These are phyloP conservation scores for Eudemis profundana DNA, from an alignment of 2,888 invertebrate species.

Conservation along the genomic window DNA sequence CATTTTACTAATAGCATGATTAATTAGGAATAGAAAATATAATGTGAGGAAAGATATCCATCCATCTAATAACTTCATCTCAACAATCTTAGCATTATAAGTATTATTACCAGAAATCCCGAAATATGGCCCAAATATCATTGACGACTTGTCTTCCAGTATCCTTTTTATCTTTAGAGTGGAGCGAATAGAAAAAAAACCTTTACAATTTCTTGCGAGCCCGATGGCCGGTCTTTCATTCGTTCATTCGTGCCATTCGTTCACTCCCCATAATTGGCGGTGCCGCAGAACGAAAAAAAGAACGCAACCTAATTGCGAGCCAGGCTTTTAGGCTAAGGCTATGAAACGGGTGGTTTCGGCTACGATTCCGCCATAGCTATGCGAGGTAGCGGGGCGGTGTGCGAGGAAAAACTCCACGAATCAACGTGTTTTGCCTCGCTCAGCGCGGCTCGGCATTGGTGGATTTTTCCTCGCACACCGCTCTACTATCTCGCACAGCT, in stretches of 20 bases:
- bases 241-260: conserved; percentile 59
- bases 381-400: too few relatives aligned
- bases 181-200: conserved; percentile 59
- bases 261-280: conserved; percentile 44
- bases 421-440: too few relatives aligned
- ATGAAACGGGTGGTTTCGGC: conserved; percentile 49
- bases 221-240: conserved; percentile 51
- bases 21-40: too few relatives aligned
- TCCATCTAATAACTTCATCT: neutral
- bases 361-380: too few relatives aligned
- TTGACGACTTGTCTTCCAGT: conserved; percentile 20
- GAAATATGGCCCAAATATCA: conserved; percentile 20
- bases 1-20: too few relatives aligned
- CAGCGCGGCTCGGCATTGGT: too few relatives aligned
- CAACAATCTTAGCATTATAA: too few relatives aligned
- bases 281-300: conserved; percentile 60
- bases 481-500: too few relatives aligned
- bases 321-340: conserved; percentile 61
- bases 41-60: neutral
- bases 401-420: too few relatives aligned
- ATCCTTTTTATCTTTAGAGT: conserved; percentile 39
- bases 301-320: conserved; percentile 69
- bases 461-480: too few relatives aligned
- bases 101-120: too few relatives aligned
- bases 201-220: conserved; percentile 63